Percentiles rank a stretch among this genome's conserved stretches.
Evolutionary conservation across 2,888 invertebrate species (phyloP).

Genomic region (Candidula unifasciata): DNA sequence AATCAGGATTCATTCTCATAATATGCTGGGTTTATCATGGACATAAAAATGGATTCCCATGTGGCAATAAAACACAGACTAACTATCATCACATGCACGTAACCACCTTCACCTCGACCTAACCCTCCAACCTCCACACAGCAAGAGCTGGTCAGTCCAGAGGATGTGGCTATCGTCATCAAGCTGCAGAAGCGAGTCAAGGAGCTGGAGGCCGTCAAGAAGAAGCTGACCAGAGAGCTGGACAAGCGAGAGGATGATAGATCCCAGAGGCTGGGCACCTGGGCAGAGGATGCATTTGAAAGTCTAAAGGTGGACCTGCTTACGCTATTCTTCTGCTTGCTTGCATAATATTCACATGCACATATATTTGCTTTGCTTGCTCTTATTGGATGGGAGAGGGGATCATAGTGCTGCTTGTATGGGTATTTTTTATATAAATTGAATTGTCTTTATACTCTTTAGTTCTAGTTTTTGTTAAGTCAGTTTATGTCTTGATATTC

Average conservation of each 20-base stretch:
- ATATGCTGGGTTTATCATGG: not conserved
- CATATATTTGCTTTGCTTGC: not conserved
- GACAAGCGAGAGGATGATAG: conserved; percentile 83
- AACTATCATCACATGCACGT: not conserved
- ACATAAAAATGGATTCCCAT: not conserved
- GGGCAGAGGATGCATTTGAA: conserved; percentile 54
- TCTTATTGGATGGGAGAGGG: no score
- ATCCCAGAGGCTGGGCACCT: not conserved
- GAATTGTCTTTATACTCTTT: no score
- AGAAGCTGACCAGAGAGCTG: conserved; percentile 88
- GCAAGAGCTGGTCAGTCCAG: conserved; percentile 61
- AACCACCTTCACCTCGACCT: conserved; percentile 5
- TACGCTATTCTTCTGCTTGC: not conserved
- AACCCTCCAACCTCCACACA: conserved; percentile 49
- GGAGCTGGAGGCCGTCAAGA: conserved; percentile 81
- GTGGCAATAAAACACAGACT: not conserved
- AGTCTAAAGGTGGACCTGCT: conserved; percentile 60
- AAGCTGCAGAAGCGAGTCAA: conserved; percentile 83
- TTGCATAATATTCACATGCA: not conserved
- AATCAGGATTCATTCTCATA: no score
- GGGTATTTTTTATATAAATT: no score
- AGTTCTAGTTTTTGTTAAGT: no score
- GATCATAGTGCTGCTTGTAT: no score
- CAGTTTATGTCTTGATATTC: no score
- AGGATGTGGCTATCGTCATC: conserved; percentile 83